These are phyloP conservation scores for Darevskia mixta DNA, from an alignment of 2,797 vertebrate species.

Conservation along the genomic window DNA sequence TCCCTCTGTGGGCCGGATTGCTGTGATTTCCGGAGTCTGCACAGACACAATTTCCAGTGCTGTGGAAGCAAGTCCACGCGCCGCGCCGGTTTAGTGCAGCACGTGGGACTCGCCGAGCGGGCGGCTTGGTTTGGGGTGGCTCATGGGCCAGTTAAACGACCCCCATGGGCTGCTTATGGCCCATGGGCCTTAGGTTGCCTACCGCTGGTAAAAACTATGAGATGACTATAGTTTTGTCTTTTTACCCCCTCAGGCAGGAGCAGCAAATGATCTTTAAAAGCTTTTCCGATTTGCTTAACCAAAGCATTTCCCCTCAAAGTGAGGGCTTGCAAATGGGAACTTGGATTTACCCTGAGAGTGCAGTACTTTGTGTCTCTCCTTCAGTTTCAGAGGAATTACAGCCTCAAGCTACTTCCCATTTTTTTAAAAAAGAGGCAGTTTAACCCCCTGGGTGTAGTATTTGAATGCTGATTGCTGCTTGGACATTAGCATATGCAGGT, in stretches of 20 bases:
- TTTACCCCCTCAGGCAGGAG: slow-evolving; percentile 22
- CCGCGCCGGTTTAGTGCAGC: too few relatives aligned
- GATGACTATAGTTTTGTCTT: slow-evolving; percentile 13
- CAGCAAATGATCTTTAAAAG: slow-evolving; percentile 46
- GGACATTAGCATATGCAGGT: not conserved
- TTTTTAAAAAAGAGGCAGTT: not conserved
- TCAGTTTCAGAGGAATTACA: not conserved
- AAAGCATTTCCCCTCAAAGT: slow-evolving; percentile 38
- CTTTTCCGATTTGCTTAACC: slow-evolving; percentile 46
- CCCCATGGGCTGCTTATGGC: too few relatives aligned
- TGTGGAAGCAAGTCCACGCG: too few relatives aligned
- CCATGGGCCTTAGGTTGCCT: too few relatives aligned
- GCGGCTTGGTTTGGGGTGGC: too few relatives aligned
- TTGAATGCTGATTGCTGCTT: not conserved
- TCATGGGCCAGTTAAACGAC: too few relatives aligned
- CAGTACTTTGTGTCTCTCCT: not conserved
- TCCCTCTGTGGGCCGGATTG: too few relatives aligned
- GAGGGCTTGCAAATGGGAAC: slow-evolving; percentile 39
- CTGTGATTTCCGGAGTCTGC: too few relatives aligned
- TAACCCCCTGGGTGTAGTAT: not conserved
- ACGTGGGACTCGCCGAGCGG: fast-evolving
- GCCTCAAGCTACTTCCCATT: not conserved
- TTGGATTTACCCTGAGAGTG: not conserved
- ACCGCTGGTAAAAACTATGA: not conserved
- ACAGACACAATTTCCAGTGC: too few relatives aligned